Evolutionary conservation across 2,888 invertebrate species (phyloP).

Genomic region (Flabesymbios commensalis): DNA sequence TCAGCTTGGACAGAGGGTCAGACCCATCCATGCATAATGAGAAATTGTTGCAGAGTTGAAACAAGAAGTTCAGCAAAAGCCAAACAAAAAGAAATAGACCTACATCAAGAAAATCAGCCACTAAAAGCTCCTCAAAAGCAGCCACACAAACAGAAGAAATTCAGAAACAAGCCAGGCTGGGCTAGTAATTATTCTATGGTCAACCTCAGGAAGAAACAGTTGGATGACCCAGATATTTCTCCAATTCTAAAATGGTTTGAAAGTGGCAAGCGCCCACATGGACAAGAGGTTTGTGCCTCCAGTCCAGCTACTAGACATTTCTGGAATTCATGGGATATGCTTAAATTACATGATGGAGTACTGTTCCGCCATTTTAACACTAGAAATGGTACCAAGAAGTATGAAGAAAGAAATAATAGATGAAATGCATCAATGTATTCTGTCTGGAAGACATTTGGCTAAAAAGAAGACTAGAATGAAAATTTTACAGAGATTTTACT

Average conservation of each 20-base stretch:
- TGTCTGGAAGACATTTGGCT: slow-evolving; percentile 26
- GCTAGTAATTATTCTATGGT: neutral
- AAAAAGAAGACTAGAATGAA: slow-evolving; percentile 20
- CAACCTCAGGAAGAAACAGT: neutral
- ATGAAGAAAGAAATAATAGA: slow-evolving; percentile 11
- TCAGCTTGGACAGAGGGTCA: no score
- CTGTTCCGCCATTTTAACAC: slow-evolving; percentile 11
- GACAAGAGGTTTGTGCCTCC: neutral
- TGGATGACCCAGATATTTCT: neutral
- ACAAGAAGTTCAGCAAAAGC: no score
- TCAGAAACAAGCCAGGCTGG: neutral
- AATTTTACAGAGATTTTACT: slow-evolving; percentile 16
- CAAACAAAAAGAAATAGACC: no score
- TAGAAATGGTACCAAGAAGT: slow-evolving; percentile 10
- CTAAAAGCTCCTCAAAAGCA: no score
- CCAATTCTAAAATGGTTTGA: neutral
- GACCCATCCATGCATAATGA: no score
- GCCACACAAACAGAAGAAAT: no score
- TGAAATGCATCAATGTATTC: slow-evolving; percentile 14
- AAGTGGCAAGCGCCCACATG: neutral
- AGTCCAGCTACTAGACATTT: slow-evolving; percentile 8
- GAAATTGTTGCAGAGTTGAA: no score
- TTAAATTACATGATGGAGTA: slow-evolving; percentile 14
- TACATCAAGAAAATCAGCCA: no score
- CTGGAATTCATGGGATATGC: slow-evolving; percentile 7